Evolutionary conservation across 2,797 vertebrate species (phyloP).

Genomic region (Eulemur mongoz): DNA sequence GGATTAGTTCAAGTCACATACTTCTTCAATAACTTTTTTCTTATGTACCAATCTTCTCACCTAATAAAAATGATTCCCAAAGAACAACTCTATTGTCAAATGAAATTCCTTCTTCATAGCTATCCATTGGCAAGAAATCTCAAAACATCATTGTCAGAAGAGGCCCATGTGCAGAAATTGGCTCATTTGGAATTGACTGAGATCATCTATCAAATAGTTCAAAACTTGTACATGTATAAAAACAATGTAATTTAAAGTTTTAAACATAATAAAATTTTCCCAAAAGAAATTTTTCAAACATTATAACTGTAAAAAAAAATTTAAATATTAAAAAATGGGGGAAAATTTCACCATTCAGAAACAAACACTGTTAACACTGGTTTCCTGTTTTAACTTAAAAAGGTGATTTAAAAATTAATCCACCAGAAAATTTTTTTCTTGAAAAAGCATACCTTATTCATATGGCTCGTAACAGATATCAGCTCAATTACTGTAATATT

Average conservation of each 20-base stretch:
- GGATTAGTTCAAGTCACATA: slow-evolving; percentile 33
- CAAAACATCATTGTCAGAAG: slow-evolving; percentile 22
- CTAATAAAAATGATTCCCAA: slow-evolving; percentile 47
- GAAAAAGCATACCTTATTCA: slow-evolving; percentile 1
- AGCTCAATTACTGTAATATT: not conserved
- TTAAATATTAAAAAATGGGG: not conserved
- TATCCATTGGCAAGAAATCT: slow-evolving; percentile 37
- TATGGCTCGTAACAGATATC: not conserved
- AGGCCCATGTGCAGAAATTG: not conserved
- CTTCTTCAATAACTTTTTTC: slow-evolving; percentile 16
- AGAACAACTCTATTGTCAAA: slow-evolving; percentile 30
- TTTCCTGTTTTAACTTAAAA: slow-evolving; percentile 47
- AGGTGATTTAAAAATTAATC: slow-evolving; percentile 3
- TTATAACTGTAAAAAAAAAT: not conserved
- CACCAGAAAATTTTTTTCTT: not conserved
- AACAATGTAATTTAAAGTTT: not conserved
- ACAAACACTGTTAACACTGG: not conserved
- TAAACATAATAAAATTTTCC: slow-evolving; percentile 22
- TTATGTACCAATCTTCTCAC: slow-evolving; percentile 27
- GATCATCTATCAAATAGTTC: not conserved
- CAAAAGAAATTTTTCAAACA: not conserved
- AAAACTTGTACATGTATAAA: slow-evolving; percentile 28
- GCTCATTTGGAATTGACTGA: not conserved
- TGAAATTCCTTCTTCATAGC: not conserved
- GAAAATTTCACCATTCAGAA: not conserved